A percentile compares a stretch with the other conserved stretches of the same genome.
phyloP scores from a whole-genome alignment of 1,140 invertebrate genomes.

The Neodiprion lecontei region DNA sequence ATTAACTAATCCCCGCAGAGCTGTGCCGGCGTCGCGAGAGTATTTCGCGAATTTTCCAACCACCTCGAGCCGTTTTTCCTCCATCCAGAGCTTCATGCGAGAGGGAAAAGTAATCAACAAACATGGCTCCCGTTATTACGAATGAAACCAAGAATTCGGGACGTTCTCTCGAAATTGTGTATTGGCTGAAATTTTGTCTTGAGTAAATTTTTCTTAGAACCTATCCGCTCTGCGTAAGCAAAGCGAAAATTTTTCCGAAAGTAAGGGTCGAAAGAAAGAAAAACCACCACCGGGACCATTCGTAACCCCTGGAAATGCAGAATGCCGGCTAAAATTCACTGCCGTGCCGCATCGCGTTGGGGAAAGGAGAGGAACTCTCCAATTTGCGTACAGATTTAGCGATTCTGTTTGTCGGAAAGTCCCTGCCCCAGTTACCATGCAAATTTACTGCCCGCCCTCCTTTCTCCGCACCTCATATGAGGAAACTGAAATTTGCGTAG shows the following conservation, averaged over 20 bases:
- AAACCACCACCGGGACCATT: not conserved
- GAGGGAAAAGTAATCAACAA: not conserved
- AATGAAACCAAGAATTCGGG: not conserved
- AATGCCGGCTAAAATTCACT: not conserved
- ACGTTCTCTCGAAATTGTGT: slow-evolving; percentile 18
- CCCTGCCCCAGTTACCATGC: slow-evolving; percentile 6
- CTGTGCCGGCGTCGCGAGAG: not conserved
- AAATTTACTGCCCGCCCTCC: not conserved
- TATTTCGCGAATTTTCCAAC: not conserved
- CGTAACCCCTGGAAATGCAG: not conserved
- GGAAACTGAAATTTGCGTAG: not conserved
- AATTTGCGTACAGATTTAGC: slow-evolving; percentile 5
- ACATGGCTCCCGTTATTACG: not conserved
- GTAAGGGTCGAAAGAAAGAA: not conserved
- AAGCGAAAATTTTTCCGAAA: not conserved
- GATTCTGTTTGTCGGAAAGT: slow-evolving; percentile 5
- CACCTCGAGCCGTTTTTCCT: no score
- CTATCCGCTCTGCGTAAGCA: no score
- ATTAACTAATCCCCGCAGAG: slow-evolving; percentile 36
- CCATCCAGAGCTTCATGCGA: not conserved
- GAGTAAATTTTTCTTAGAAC: no score
- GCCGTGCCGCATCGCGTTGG: not conserved
- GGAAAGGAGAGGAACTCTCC: not conserved
- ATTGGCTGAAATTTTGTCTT: not conserved
- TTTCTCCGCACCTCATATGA: not conserved